Base-by-base conservation (phyloP, 2,888 invertebrate species). In the Orchesella flavescens region DNA sequence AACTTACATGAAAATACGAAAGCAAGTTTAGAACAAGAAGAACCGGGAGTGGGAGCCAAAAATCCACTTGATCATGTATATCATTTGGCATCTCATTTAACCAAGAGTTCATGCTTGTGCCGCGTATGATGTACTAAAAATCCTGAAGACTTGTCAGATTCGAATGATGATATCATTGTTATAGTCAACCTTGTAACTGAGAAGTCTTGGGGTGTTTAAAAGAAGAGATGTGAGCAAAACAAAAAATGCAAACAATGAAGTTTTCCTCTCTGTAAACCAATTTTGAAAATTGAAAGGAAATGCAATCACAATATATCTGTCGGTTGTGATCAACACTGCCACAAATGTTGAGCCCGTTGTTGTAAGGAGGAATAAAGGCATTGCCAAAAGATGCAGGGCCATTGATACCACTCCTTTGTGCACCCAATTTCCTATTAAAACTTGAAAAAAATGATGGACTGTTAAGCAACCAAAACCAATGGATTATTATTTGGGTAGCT, bases 1-100 rank as follows among this genome's bases (percentile, higher is more conserved):
- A n/a, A n/a, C 59, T 57, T 74, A 80, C 80, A 12, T 80, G 46
- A 17, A 66, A 3, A 24, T 17, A 80, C 0, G 74, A 17, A 15
- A 80, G 80, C 44, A 23, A 15, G 17, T 80, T 80, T 44, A 80
- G 74, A 5, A 74, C 15, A 12, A 80, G 7, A 0, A 80, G 74
- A 2, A 80, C 9, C 3, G 74, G 74, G 43, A 81, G 53, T 7
- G 81, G 81, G 12, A 68, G 15, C 57, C 57, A 80, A 13, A 81
- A 43, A n/a, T 81, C 81, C n/a, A 81, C 59, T 1, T 34, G 15
- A 21, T 80, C 55, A 34, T 74, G 74, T 1, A 55, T 15, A 1
- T 44, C 21, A 1, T 68, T 46, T 21, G 74, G n/a, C 1, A 23
- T 68, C 2, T 15, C n/a, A 23, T 74, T 74, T 75, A 74, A 81